A percentile compares a stretch with the other conserved stretches of the same genome.
Evolutionary conservation across 2,113 vertebrate species (phyloP).

Genomic region (Thryonomys swinderianus): DNA sequence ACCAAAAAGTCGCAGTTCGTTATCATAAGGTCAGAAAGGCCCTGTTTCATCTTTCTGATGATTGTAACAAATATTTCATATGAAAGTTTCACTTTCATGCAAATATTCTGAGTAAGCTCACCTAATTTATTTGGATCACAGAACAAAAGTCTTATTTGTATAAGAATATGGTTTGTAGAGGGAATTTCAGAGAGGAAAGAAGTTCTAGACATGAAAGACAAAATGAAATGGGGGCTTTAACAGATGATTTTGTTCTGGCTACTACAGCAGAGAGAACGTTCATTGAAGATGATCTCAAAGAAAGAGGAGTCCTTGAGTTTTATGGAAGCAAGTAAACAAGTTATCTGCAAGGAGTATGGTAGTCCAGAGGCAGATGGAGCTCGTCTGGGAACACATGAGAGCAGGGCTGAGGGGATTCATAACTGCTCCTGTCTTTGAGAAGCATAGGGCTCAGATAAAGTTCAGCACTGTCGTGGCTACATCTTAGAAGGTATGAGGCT

Average conservation of each 20-base stretch:
- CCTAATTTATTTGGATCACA: conserved; percentile 14
- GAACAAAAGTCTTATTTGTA: not conserved
- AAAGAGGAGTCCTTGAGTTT: not conserved
- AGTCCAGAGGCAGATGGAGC: not conserved
- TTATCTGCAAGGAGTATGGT: not conserved
- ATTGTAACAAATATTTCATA: not conserved
- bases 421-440: not conserved
- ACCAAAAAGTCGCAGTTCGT: not conserved
- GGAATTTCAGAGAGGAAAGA: not conserved
- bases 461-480: not conserved
- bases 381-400: not conserved
- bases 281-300: not conserved
- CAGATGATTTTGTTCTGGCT: not conserved
- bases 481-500: not conserved
- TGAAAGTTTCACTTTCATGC: not conserved
- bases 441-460: not conserved
- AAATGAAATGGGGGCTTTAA: not conserved
- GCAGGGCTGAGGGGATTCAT: not conserved
- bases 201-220: not conserved
- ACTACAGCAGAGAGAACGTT: not conserved
- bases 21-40: not conserved
- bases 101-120: conserved; percentile 21
- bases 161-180: not conserved
- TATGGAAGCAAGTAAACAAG: not conserved
- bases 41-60: not conserved